Evolutionary conservation across 92 coral and sea anemone genomes (phyloP).

Genomic region (Actinernus sp.): DNA sequence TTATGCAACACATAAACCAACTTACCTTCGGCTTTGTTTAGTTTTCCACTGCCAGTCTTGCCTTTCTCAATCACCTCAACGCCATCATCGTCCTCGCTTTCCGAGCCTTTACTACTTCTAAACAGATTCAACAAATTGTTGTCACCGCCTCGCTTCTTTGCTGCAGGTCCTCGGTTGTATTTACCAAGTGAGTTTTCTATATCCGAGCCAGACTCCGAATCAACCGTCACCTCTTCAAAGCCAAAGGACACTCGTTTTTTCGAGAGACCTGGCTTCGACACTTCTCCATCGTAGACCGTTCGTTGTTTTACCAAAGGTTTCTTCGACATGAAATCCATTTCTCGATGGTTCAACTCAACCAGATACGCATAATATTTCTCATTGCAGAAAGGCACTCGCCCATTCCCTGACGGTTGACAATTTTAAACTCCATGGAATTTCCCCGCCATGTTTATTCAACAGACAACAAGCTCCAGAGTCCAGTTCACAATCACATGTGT

Average conservation of each 20-base stretch:
- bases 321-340: slow-evolving; percentile 43
- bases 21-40: no score
- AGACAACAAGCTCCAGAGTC: no score
- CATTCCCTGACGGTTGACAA: slow-evolving; percentile 20
- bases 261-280: slow-evolving; percentile 3
- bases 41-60: no score
- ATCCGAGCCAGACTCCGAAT: slow-evolving; percentile 64
- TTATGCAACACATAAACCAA: no score
- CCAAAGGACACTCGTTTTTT: slow-evolving; percentile 79
- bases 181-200: slow-evolving; percentile 74
- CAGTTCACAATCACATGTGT: no score
- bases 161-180: slow-evolving; percentile 45
- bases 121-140: slow-evolving; percentile 54
- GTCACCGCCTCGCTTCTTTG: slow-evolving; percentile 18
- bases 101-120: slow-evolving; percentile 11
- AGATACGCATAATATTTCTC: no score
- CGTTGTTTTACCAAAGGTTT: slow-evolving; percentile 77
- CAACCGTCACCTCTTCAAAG: slow-evolving; percentile 20
- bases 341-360: background rate
- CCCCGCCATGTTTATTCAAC: background rate
- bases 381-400: no score
- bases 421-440: background rate
- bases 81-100: slow-evolving; percentile 3
- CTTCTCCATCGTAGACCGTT: slow-evolving; percentile 45
- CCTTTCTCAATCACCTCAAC: slow-evolving; percentile 18